Evolutionary conservation across 2,113 vertebrate species (phyloP).

Genomic region (Mastomys natalensis): DNA sequence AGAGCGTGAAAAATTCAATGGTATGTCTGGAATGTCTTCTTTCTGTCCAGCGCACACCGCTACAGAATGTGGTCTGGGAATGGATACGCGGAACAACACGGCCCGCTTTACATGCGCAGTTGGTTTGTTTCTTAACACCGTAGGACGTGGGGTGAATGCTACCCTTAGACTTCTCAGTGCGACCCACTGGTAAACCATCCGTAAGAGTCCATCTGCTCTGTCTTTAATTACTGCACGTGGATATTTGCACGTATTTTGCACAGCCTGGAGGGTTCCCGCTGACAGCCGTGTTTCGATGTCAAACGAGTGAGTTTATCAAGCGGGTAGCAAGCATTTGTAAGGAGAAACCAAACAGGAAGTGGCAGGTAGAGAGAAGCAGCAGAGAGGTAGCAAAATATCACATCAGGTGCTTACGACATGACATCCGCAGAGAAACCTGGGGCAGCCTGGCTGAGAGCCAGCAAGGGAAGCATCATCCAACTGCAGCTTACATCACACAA

Average conservation of each 20-base stretch:
- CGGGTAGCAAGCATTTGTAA: too few species aligned
- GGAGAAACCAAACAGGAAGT: neutral
- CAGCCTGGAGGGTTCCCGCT: neutral
- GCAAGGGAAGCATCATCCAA: too few species aligned
- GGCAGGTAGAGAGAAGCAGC: neutral
- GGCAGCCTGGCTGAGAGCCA: neutral
- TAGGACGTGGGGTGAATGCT: neutral
- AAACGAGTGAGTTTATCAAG: neutral
- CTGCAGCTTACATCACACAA: accelerated
- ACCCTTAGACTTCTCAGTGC: neutral
- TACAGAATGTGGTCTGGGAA: accelerated
- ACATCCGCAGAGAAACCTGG: too few species aligned
- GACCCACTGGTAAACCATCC: neutral
- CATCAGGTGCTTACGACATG: neutral
- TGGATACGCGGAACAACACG: neutral
- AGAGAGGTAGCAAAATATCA: too few species aligned
- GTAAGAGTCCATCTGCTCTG: accelerated
- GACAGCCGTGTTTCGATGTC: neutral
- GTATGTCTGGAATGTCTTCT: conserved; percentile 75
- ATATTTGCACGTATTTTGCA: neutral
- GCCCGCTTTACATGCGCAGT: neutral
- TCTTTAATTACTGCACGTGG: accelerated
- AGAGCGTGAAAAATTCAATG: conserved; percentile 87
- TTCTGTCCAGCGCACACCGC: accelerated
- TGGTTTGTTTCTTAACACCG: neutral